Base-by-base conservation (phyloP, 2,888 invertebrate species). In the Drosophila flavopinicola region DNA sequence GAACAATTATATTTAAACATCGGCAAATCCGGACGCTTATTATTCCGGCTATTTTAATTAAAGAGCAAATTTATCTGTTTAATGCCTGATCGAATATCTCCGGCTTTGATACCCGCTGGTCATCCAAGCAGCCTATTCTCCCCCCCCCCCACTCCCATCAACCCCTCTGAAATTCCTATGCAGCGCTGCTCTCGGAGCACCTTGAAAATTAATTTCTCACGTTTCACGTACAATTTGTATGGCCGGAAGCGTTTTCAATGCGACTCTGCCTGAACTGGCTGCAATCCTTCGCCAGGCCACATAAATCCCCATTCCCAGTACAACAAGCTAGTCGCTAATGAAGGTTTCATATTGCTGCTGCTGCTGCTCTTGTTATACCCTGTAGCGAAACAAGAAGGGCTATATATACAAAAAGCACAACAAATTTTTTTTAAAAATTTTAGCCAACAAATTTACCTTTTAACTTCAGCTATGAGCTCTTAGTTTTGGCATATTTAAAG, bases 191-290 rank as follows among this genome's bases (percentile, higher is more conserved):
- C 37, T 42, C 20, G 2, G 56, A 42, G 44, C 75, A 80, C 75
- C 84, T 84, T 57, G 59, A 63, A 80, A 78, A 78, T 80, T 74
- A 78, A 80, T 78, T 78, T 84, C 85, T 84, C 78, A 78, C 78
- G 78, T 78, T 78, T 77, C 82, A 70, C 66, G 61, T 70, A 74
- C 78, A 78, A 78, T 78, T 78, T 84, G 85, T 78, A 67, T 74
- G 82, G 45, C 82, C 78, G 78, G 78, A 78, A 85, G 78, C 65
- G 75, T 66, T 70, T 78, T 74, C 70, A 84, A 80, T 77, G 75
- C 74, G 75, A 54, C 58, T 51, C 44, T 30, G 53, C 7, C 33
- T 45, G 9, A 25, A 24, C 13, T 48, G 44, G 44, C 30, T 49
- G 61, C 69, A 53, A 49, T 48, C 44, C 63, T 47, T 9, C 23